These are phyloP conservation scores for Eupristina koningsbergeri DNA, from an alignment of 1,140 invertebrate species.

Conservation along the genomic window DNA sequence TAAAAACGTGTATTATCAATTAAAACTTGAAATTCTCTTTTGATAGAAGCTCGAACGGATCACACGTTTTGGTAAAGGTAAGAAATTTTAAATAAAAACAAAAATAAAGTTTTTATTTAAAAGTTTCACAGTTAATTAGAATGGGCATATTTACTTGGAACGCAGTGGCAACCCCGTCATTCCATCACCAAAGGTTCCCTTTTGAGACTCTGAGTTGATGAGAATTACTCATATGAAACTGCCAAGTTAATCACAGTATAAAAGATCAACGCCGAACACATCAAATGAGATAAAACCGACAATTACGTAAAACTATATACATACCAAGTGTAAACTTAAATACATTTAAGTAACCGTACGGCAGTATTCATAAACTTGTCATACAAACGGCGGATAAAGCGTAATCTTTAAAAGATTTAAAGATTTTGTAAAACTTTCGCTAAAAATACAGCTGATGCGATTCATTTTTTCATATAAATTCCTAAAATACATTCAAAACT, in stretches of 20 bases:
- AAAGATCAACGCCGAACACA: neutral
- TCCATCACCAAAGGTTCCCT: neutral
- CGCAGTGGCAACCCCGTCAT: neutral
- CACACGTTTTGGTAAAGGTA: neutral
- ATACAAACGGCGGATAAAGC: too few relatives aligned
- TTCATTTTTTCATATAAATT: too few relatives aligned
- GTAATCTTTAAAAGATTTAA: too few relatives aligned
- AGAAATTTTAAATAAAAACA: neutral
- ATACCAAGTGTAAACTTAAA: neutral
- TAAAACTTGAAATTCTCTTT: neutral
- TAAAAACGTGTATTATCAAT: neutral
- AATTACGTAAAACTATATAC: neutral
- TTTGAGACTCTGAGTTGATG: neutral
- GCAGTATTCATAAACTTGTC: too few relatives aligned
- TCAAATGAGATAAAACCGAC: neutral
- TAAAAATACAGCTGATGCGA: too few relatives aligned
- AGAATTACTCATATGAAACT: neutral
- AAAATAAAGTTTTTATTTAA: neutral
- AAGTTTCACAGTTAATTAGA: neutral
- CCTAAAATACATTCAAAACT: too few relatives aligned
- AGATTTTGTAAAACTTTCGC: too few relatives aligned
- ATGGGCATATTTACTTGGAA: neutral
- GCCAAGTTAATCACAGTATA: neutral
- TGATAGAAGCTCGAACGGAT: neutral
- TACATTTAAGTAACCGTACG: too few relatives aligned